Conservation (phyloP, 1,140 invertebrate species). For the Micrasema longulum region DNA sequence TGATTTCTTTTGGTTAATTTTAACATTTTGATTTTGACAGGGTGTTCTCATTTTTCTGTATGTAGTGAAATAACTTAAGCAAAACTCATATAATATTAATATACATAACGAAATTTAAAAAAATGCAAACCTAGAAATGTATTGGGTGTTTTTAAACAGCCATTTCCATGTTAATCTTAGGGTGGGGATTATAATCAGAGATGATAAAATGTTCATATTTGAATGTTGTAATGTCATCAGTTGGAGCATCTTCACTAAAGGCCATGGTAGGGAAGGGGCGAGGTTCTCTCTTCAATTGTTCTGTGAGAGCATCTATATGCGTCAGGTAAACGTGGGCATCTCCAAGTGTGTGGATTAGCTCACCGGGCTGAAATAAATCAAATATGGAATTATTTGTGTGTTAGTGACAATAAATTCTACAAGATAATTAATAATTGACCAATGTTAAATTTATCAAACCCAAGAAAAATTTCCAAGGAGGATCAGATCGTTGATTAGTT, state of each 20-base stretch:
- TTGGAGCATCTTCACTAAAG: conserved; percentile 59
- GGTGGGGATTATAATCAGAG: conserved; percentile 89
- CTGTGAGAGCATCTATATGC: conserved; percentile 87
- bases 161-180: conserved; percentile 96
- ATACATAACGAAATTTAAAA: too few relatives aligned
- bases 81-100: too few relatives aligned
- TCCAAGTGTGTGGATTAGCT: conserved; percentile 96
- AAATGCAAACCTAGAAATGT: too few relatives aligned
- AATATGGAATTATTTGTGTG: background rate
- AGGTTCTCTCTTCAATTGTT: conserved; percentile 86
- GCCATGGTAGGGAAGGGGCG: conserved; percentile 86
- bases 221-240: conserved; percentile 89
- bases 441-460: too few relatives aligned
- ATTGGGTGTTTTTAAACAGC: conserved; percentile 89
- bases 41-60: too few relatives aligned
- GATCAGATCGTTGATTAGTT: too few relatives aligned
- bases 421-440: too few relatives aligned
- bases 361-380: conserved; percentile 78
- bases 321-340: conserved; percentile 97
- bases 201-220: conserved; percentile 90
- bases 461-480: too few relatives aligned
- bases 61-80: too few relatives aligned
- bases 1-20: too few relatives aligned
- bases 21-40: too few relatives aligned
- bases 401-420: background rate